Evolutionary conservation across 2,797 vertebrate species (phyloP).

Genomic region (Cynopterus sphinx): DNA sequence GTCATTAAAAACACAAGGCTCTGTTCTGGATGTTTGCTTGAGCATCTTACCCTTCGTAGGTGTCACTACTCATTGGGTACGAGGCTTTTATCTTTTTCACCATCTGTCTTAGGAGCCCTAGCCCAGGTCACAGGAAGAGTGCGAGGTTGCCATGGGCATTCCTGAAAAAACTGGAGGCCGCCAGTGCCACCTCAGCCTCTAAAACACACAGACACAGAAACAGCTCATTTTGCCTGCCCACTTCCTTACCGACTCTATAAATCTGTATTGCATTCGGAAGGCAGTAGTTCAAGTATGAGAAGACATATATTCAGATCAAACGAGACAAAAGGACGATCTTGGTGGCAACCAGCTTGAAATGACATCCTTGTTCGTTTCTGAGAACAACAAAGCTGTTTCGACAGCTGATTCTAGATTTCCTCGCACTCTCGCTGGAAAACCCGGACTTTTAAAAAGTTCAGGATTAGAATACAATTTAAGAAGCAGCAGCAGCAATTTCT

Average conservation of each 20-base stretch:
- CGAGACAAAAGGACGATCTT: neutral
- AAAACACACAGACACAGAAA: neutral
- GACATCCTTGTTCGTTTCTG: neutral
- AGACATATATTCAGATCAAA: neutral
- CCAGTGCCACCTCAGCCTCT: rapidly evolving
- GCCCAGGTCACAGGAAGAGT: constrained; percentile 39
- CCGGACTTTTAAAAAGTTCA: constrained; percentile 4
- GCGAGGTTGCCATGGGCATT: constrained; percentile 22
- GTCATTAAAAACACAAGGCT: constrained; percentile 79
- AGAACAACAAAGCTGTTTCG: neutral
- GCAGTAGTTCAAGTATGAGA: constrained; percentile 26
- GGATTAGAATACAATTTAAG: neutral
- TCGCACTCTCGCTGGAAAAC: neutral
- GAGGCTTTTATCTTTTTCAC: constrained; percentile 38
- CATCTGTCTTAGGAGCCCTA: constrained; percentile 13
- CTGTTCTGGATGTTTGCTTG: constrained; percentile 41
- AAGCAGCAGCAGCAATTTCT: neutral
- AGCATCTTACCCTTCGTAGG: neutral
- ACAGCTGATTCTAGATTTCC: neutral
- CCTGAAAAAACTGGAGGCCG: neutral
- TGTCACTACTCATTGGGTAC: neutral
- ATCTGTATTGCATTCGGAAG: neutral
- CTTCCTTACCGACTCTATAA: neutral
- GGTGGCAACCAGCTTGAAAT: neutral
- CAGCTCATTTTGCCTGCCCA: neutral